Evolutionary conservation across 1,140 invertebrate species (phyloP), one percentile per base, ranked within the genome.

Genomic region (Holotrichia oblita): DNA sequence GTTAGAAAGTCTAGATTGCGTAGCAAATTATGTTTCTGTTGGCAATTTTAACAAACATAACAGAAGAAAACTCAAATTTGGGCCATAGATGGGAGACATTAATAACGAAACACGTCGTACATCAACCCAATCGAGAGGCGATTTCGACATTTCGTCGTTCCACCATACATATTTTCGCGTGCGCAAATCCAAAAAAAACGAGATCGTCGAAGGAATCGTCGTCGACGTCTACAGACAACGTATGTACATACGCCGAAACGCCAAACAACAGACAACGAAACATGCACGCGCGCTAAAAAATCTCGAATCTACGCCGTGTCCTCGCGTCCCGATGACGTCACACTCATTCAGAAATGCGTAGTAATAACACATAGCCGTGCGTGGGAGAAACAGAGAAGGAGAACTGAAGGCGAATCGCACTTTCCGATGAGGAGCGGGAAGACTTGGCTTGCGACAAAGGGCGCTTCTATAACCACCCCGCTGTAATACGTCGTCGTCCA

Each of bases 331-430:
- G 10, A 17, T 48, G 44, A 48, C 44, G 44, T 48, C 44, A 48
- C 44, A 17, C 44, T 48, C 44, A 48, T 48, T 48, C 44, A 48
- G 44, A 48, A 48, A 17, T 48, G 44, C 44, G 44, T 48, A 48
- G n/a, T 48, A 48, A 48, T 48, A 10, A 17, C 44, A 14, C 44
- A 48, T 17, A 17, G 44, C 44, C 44, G 44, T 17, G 44, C 1
- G n/a, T 10, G 44, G 10, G 10, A 14, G 44, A 48, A 17, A 17
- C 10, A 6, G 10, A 10, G 44, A 48, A 17, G 7, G 44, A 17
- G 2, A 48, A 3, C 44, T 1, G 44, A 10, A 10, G 44, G 10
- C 44, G 44, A 10, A 48, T 48, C 10, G 44, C 44, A 48, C 7
- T 10, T 17, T 2, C 2, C 2, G 2, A 48, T 14, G 7, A 1